Percentiles rank a stretch among this genome's conserved stretches.
These are phyloP conservation scores for Chlorops oryzae DNA, from an alignment of 1,140 invertebrate genomes.

Conservation along the genomic window DNA sequence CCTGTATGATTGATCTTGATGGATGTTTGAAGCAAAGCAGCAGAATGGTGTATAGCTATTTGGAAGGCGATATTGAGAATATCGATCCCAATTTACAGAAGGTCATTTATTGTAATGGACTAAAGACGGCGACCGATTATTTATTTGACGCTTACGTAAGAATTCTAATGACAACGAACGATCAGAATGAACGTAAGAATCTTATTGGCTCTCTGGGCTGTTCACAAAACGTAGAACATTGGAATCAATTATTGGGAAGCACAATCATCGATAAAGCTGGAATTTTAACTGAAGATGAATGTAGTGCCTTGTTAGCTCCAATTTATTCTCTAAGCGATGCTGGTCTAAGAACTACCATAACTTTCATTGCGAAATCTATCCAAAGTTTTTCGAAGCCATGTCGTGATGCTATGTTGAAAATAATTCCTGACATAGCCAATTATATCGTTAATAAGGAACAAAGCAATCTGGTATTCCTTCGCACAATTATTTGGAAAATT, in stretches of 20 bases:
- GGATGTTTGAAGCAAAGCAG: slow-evolving; percentile 49
- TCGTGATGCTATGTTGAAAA: too few species aligned
- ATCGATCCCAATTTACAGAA: slow-evolving; percentile 36
- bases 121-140: slow-evolving; percentile 53
- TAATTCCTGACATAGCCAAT: too few species aligned
- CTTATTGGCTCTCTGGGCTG: slow-evolving; percentile 57
- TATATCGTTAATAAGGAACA: too few species aligned
- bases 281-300: too few species aligned
- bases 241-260: slow-evolving; percentile 33
- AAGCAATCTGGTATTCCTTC: too few species aligned
- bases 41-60: slow-evolving; percentile 36
- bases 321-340: too few species aligned
- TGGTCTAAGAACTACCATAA: too few species aligned
- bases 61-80: slow-evolving; percentile 38
- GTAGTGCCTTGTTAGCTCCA: too few species aligned
- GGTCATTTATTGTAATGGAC: slow-evolving; percentile 60
- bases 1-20: slow-evolving; percentile 49
- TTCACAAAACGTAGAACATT: slow-evolving; percentile 30
- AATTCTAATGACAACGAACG: slow-evolving; percentile 53
- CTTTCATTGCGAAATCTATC: too few species aligned
- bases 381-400: too few species aligned
- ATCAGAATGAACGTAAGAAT: slow-evolving; percentile 51
- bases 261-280: too few species aligned
- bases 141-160: slow-evolving; percentile 62
- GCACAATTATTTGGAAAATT: too few species aligned